These are phyloP conservation scores for Pterocles orientalis DNA, from an alignment of 2,113 vertebrate genomes.

Conservation along the genomic window DNA sequence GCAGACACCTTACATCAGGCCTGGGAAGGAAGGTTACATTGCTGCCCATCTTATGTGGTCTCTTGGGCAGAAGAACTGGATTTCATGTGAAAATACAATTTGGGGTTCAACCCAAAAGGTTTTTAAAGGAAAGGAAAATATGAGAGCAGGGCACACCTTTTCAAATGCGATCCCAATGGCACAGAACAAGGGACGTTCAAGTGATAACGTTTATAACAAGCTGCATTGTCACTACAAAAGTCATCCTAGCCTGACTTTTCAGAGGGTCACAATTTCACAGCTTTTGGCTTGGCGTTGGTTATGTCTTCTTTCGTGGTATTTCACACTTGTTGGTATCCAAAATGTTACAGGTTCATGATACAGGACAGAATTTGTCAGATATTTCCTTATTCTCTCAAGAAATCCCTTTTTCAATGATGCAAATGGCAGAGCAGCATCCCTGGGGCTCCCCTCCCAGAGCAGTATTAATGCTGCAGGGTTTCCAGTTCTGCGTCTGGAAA, in stretches of 20 bases:
- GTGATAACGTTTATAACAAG: neutral
- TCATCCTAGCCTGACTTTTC: neutral
- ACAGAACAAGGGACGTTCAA: neutral
- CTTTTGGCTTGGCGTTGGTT: neutral
- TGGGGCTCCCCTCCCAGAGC: neutral
- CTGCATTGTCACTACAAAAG: neutral
- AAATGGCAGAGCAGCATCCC: neutral
- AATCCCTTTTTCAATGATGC: neutral
- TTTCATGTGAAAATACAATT: neutral
- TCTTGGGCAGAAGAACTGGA: neutral
- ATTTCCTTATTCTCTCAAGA: neutral
- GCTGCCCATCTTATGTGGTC: neutral
- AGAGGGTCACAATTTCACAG: neutral
- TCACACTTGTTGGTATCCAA: neutral
- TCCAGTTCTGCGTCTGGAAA: neutral
- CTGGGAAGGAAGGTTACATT: neutral
- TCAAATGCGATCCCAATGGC: neutral
- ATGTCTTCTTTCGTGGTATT: neutral
- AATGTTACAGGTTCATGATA: neutral
- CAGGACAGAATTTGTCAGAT: neutral
- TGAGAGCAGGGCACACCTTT: neutral
- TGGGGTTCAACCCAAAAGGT: neutral
- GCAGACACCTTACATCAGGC: neutral
- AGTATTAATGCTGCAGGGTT: rapidly evolving
- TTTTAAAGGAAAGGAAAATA: conserved; percentile 41